Base-by-base conservation (phyloP, 2,113 vertebrate genomes). In the Aphyosemion australe region DNA sequence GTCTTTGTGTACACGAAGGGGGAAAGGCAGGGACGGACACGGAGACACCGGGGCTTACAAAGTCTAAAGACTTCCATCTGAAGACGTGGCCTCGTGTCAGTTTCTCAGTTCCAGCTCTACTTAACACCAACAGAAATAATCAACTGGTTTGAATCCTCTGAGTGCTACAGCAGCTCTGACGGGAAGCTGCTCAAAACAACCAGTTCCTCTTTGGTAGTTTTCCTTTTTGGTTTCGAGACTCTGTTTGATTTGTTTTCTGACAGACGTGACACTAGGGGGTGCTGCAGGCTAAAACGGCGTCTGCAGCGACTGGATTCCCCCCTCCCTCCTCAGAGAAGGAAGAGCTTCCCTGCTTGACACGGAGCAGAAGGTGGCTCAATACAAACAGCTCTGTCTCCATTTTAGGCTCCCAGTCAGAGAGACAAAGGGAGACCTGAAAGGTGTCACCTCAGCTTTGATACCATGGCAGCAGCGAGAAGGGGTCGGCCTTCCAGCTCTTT, bases 41-140 rank as follows among this genome's bases (percentile, higher is more conserved):
- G 57, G 77, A 73, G 21, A 70, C 61, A 83, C 49, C 37, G 61
- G 81, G 79, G 68, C 65, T 68, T 63, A 78, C 82, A 79, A 74
- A 82, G 84, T 81, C 79, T 70, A 78, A 84, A 82, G 85, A 89
- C 89, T 75, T 90, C 78, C 84, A 84, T 87, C 83, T 80, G 81
- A 81, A 90, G 81, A 83, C 79, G 66, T 74, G 68, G 85, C 85
- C 85, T 89, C 69, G 54, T 88, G 87, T 89, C 89, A 89, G 83
- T 86, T 87, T 88, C 84, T 91, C 87, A 90, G 90, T 91, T 91
- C 90, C 88, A 84, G 84, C 69, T 83, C 58, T 61, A 85, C 69
- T 68, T 67, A 32, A 32, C 32, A 26, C 46, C 26, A 65, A 84
- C 80, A 74, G 74, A 82, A 84, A 79, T 69, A 80, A 56, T 61